Evolutionary conservation across 2,113 vertebrate genomes (phyloP).

Genomic region (Epinephelus fuscoguttatus): DNA sequence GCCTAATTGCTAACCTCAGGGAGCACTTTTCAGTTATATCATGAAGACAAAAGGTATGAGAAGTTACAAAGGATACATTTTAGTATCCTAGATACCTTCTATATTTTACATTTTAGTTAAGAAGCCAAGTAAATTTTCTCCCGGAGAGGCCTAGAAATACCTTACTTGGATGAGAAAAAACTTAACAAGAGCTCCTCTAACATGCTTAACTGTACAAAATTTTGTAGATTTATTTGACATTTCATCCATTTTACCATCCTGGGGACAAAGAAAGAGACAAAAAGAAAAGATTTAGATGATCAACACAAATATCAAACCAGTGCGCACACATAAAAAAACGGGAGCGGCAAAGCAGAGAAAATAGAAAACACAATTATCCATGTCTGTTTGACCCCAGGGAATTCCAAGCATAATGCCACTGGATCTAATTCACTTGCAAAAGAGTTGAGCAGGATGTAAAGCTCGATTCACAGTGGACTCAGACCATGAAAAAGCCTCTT

Average conservation of each 20-base stretch:
- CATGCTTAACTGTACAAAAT: slow-evolving; percentile 7
- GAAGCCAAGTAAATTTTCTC: slow-evolving; percentile 10
- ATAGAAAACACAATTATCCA: slow-evolving; percentile 61
- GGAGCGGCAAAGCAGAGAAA: slow-evolving; percentile 49
- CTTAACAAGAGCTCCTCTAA: not conserved
- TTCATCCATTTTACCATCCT: not conserved
- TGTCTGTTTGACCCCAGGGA: slow-evolving; percentile 61
- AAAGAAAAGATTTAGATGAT: slow-evolving; percentile 30
- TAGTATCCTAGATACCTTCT: not conserved
- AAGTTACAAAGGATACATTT: slow-evolving; percentile 26
- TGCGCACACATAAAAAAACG: slow-evolving; percentile 20
- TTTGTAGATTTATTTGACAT: slow-evolving; percentile 6
- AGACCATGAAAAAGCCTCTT: slow-evolving; percentile 78
- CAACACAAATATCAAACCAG: slow-evolving; percentile 28
- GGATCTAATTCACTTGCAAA: slow-evolving; percentile 77
- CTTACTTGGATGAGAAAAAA: not conserved
- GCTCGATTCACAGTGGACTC: slow-evolving; percentile 68
- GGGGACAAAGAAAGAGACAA: not conserved
- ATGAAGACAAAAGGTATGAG: slow-evolving; percentile 25
- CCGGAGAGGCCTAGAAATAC: slow-evolving; percentile 16
- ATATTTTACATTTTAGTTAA: slow-evolving; percentile 4
- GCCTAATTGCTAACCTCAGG: slow-evolving; percentile 25
- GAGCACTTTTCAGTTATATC: slow-evolving; percentile 15
- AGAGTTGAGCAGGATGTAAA: slow-evolving; percentile 71
- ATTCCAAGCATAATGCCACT: slow-evolving; percentile 57